Evolutionary conservation across 30 jellyfish, hydroid and myxozoan genomes (phyloP).

Genomic region (Hydra vulgaris): DNA sequence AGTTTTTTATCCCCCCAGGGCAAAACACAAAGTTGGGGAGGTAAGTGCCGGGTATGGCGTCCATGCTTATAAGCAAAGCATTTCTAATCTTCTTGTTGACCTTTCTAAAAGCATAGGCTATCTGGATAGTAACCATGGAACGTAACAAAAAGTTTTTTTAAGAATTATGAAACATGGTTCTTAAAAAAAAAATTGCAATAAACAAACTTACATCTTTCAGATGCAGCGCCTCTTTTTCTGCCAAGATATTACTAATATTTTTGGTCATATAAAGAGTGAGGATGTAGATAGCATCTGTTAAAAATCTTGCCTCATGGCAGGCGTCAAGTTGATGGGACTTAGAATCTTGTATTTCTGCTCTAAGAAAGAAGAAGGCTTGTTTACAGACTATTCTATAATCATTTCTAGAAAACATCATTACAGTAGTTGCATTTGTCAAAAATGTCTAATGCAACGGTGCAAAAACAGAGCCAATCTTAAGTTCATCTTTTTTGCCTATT

Average conservation of each 20-base stretch:
- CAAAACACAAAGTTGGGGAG: not conserved
- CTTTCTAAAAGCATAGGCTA: too few species aligned
- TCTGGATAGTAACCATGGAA: too few species aligned
- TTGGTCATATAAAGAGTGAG: too few species aligned
- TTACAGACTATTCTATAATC: not conserved
- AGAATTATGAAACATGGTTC: too few species aligned
- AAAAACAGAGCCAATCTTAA: not conserved
- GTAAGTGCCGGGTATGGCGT: not conserved
- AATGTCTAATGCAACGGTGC: not conserved
- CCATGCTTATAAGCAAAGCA: not conserved
- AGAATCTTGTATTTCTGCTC: not conserved
- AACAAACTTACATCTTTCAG: too few species aligned
- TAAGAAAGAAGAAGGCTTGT: not conserved
- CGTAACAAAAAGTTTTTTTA: too few species aligned
- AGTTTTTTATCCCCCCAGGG: not conserved
- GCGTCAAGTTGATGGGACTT: not conserved
- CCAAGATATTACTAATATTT: too few species aligned
- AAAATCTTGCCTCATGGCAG: not conserved
- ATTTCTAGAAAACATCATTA: too few species aligned
- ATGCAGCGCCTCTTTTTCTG: too few species aligned
- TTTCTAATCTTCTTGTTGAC: too few species aligned
- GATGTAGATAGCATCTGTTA: too few species aligned
- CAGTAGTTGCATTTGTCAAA: not conserved
- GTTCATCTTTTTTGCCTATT: not conserved
- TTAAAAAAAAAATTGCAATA: too few species aligned